Evolutionary conservation across 2,888 invertebrate species (phyloP).

Genomic region (Crioceris asparagi): DNA sequence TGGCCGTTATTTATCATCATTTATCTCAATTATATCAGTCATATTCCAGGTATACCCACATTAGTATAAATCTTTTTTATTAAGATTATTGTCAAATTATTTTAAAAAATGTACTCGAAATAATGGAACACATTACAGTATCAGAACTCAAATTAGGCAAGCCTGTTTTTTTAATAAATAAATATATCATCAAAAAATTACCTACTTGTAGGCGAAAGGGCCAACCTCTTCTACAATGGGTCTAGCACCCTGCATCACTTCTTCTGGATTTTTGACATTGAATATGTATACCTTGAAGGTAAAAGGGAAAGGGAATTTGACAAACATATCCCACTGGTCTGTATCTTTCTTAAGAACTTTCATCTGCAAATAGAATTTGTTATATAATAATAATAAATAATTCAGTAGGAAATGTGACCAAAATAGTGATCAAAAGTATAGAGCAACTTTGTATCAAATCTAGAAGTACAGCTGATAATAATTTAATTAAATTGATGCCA

Average conservation of each 20-base stretch:
- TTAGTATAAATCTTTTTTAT: no score
- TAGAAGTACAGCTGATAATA: no score
- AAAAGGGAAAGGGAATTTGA: slow-evolving; percentile 27
- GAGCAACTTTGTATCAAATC: no score
- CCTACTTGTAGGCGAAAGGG: slow-evolving; percentile 28
- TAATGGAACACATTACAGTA: no score
- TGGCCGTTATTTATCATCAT: no score
- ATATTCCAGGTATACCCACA: neutral
- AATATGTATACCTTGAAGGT: slow-evolving; percentile 25
- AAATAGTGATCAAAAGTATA: no score
- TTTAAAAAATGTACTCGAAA: no score
- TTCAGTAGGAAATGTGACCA: no score
- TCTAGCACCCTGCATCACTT: slow-evolving; percentile 24
- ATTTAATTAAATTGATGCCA: no score
- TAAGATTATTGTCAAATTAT: neutral
- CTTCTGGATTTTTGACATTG: slow-evolving; percentile 25
- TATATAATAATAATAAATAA: no score
- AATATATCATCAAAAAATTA: slow-evolving; percentile 2
- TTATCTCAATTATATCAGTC: neutral
- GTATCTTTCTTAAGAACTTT: slow-evolving; percentile 24
- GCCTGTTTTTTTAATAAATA: no score
- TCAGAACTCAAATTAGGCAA: no score
- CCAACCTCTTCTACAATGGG: slow-evolving; percentile 26
- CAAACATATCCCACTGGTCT: slow-evolving; percentile 24
- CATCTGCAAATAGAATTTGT: slow-evolving; percentile 21